These are phyloP conservation scores for Drosophila dives DNA, from an alignment of 2,888 invertebrate species.

Conservation along the genomic window DNA sequence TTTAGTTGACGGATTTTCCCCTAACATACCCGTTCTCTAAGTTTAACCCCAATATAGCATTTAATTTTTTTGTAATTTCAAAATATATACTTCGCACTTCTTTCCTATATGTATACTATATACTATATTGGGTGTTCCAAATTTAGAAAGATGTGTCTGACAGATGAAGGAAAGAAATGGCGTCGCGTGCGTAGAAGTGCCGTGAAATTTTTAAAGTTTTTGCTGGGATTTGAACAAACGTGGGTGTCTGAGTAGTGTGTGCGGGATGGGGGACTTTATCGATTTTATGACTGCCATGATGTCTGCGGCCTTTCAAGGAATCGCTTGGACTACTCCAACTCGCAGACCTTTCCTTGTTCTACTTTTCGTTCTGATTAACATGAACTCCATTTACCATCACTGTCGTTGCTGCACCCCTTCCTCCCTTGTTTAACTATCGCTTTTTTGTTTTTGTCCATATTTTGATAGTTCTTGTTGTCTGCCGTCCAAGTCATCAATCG, in stretches of 20 bases:
- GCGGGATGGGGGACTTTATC: conserved; percentile 31
- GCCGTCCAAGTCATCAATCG: conserved; percentile 34
- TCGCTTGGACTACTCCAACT: conserved; percentile 1
- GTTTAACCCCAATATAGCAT: not conserved
- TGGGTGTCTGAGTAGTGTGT: not conserved
- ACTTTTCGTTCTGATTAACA: conserved; percentile 6
- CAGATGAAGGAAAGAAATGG: conserved; percentile 39
- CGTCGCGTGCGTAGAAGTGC: conserved; percentile 61
- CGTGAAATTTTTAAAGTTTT: conserved; percentile 56
- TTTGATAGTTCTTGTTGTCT: conserved; percentile 57
- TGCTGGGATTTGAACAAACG: conserved; percentile 36
- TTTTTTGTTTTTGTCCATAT: conserved; percentile 47
- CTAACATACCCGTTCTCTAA: no score
- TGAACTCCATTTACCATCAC: conserved; percentile 32
- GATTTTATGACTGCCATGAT: conserved; percentile 54
- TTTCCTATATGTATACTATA: not conserved
- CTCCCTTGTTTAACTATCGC: conserved; percentile 21
- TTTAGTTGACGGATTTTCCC: not conserved
- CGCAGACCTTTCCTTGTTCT: not conserved
- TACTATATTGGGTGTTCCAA: conserved; percentile 5
- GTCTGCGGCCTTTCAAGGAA: conserved; percentile 38
- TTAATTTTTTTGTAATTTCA: no score
- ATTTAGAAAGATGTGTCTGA: conserved; percentile 45
- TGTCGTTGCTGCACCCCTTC: not conserved
- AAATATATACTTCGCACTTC: no score